Evolutionary conservation across 2,888 invertebrate species (phyloP).

Genomic region (Nemoura dubitans): DNA sequence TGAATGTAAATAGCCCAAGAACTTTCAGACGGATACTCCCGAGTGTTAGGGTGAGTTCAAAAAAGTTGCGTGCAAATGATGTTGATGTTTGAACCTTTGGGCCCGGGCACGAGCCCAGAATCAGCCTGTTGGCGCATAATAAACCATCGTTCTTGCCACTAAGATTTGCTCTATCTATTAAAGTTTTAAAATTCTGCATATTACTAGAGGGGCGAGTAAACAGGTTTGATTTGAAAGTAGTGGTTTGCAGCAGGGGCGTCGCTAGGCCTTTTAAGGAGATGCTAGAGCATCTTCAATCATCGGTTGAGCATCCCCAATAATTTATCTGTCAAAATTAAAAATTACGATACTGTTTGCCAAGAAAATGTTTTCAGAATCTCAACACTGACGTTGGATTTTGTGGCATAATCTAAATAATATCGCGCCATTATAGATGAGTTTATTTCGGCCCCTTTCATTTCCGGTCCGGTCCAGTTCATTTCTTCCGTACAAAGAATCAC

Average conservation of each 20-base stretch:
- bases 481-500: too few relatives aligned
- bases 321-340: too few relatives aligned
- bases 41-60: background rate
- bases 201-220: background rate
- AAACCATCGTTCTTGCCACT: background rate
- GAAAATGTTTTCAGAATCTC: too few relatives aligned
- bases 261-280: background rate
- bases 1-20: background rate
- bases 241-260: background rate
- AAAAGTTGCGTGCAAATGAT: slow-evolving; percentile 22
- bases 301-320: too few relatives aligned
- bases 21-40: background rate
- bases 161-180: background rate
- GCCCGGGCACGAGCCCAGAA: too few relatives aligned
- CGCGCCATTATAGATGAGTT: too few relatives aligned
- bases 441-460: too few relatives aligned
- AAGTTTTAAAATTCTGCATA: background rate
- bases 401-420: too few relatives aligned
- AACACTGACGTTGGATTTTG: too few relatives aligned
- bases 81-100: background rate
- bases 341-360: too few relatives aligned
- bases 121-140: background rate
- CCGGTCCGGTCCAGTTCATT: too few relatives aligned
- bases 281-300: too few relatives aligned
- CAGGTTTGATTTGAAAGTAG: background rate